phyloP scores from a whole-genome alignment of 2,113 vertebrate genomes.

The Xiphorhynchus elegans region DNA sequence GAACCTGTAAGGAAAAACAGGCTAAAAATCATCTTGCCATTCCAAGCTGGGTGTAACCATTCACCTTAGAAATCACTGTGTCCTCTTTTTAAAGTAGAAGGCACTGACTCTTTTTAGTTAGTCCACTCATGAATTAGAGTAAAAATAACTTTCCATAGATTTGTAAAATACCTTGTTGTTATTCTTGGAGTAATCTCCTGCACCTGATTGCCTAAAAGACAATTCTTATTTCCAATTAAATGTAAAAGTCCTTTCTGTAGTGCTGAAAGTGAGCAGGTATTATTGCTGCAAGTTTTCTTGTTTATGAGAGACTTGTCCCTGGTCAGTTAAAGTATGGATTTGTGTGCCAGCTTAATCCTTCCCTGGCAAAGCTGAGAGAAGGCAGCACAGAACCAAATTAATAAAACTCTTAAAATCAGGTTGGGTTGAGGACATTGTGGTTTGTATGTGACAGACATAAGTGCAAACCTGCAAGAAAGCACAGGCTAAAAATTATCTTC shows the following conservation, averaged over 20 bases:
- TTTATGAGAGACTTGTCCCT: neutral
- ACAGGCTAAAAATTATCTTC: neutral
- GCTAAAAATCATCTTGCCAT: neutral
- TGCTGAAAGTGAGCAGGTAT: neutral
- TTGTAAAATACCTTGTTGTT: neutral
- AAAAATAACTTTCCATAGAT: neutral
- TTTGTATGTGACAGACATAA: neutral
- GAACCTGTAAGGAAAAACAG: neutral
- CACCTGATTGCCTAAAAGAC: neutral
- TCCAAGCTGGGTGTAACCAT: neutral
- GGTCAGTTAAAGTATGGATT: neutral
- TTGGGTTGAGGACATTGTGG: neutral
- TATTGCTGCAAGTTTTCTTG: neutral
- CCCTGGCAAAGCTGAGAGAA: neutral
- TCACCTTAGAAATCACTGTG: neutral
- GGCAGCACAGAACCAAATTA: neutral
- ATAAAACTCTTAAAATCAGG: neutral
- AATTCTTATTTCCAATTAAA: neutral
- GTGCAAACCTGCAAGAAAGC: neutral
- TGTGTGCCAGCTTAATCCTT: neutral
- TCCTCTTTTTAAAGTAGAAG: neutral
- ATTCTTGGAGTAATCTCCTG: neutral
- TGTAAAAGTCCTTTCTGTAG: neutral
- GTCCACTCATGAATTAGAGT: neutral
- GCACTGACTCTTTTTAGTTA: neutral